phyloP scores from a whole-genome alignment of 2,797 vertebrate species.

The Parauchenoglanis punctatus region DNA sequence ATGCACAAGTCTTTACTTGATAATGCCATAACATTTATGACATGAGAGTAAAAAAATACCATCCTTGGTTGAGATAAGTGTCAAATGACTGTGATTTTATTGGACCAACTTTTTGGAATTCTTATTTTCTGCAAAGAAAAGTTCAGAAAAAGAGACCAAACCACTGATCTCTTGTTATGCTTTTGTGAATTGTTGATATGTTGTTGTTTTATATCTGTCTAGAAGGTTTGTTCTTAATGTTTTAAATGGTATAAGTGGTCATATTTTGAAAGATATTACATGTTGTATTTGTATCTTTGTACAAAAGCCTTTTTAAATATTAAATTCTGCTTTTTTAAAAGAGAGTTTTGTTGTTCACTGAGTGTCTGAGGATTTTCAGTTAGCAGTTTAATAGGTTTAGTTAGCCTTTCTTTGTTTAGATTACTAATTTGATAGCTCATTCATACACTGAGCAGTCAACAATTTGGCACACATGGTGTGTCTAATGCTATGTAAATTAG shows the following conservation, averaged over 20 bases:
- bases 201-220: constrained; percentile 55
- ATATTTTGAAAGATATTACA: constrained; percentile 54
- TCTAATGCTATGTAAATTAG: background rate
- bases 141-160: constrained; percentile 44
- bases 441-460: background rate
- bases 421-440: background rate
- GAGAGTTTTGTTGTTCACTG: constrained; percentile 17
- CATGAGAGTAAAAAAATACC: constrained; percentile 59
- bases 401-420: background rate
- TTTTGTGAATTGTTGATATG: constrained; percentile 49
- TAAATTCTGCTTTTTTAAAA: constrained; percentile 57
- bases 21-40: constrained; percentile 99
- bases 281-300: constrained; percentile 57
- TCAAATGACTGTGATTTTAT: constrained; percentile 73
- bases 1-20: constrained; percentile 77
- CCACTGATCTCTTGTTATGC: constrained; percentile 48
- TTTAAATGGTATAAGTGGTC: constrained; percentile 49
- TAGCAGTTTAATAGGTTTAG: background rate
- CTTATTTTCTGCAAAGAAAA: constrained; percentile 55
- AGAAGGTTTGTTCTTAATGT: constrained; percentile 50
- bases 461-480: background rate
- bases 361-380: background rate
- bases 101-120: constrained; percentile 56
- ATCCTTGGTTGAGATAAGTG: constrained; percentile 65
- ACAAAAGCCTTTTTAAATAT: constrained; percentile 58